Evolutionary conservation across 2,797 vertebrate genomes (phyloP).

Genomic region (Eulemur rubriventer): DNA sequence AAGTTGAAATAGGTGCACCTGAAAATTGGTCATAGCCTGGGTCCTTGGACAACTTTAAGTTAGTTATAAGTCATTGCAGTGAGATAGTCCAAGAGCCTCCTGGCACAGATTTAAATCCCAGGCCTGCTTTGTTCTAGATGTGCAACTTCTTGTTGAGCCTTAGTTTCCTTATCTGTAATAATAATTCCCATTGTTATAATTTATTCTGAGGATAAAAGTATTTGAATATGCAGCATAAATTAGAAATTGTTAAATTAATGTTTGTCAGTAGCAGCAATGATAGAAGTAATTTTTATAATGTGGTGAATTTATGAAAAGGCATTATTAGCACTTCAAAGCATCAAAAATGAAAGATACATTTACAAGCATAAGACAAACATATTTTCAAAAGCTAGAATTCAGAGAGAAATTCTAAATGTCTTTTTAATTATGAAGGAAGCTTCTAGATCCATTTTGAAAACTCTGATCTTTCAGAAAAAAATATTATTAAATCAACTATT

Average conservation of each 20-base stretch:
- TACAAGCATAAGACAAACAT: neutral
- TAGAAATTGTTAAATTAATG: neutral
- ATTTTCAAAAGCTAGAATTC: neutral
- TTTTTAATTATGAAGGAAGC: neutral
- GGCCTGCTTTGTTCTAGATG: neutral
- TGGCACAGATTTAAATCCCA: neutral
- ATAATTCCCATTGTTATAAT: neutral
- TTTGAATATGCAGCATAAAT: neutral
- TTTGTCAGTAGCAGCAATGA: neutral
- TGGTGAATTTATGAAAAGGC: neutral
- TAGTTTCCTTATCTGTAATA: neutral
- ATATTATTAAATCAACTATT: neutral
- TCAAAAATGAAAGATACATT: slow-evolving; percentile 1
- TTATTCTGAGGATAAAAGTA: neutral
- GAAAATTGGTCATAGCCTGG: neutral
- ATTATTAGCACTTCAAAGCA: neutral
- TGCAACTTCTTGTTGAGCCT: neutral
- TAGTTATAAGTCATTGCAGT: neutral
- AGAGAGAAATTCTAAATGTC: neutral
- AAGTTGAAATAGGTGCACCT: neutral
- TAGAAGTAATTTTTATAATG: neutral
- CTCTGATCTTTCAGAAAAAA: neutral
- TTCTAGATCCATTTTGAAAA: slow-evolving; percentile 27
- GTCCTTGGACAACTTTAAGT: neutral
- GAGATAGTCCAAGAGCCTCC: neutral